These are phyloP conservation scores for Donacobius atricapilla DNA, from an alignment of 2,113 vertebrate genomes.

Conservation along the genomic window DNA sequence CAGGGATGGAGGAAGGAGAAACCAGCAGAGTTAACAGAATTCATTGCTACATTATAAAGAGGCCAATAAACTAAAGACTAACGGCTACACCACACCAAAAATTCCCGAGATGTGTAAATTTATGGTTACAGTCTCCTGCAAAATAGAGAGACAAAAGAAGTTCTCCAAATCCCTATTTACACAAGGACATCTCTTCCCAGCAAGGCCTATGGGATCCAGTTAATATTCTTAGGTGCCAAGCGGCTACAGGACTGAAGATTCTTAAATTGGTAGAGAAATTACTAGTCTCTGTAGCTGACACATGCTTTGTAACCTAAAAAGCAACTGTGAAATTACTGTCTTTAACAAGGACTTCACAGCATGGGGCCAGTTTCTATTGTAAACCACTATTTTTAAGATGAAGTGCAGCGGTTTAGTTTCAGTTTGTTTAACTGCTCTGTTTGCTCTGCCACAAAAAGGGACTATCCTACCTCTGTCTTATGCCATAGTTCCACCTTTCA, in stretches of 20 bases:
- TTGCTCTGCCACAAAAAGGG: background rate
- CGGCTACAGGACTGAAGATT: background rate
- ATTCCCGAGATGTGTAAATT: background rate
- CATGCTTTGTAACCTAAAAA: background rate
- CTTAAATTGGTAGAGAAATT: constrained; percentile 33
- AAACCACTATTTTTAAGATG: background rate
- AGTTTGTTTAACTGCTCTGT: background rate
- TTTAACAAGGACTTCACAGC: background rate
- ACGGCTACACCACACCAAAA: background rate
- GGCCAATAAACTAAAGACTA: background rate
- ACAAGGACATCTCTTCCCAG: constrained; percentile 6
- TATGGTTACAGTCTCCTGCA: background rate
- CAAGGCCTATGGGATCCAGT: background rate
- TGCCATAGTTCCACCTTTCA: background rate
- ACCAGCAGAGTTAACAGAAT: background rate
- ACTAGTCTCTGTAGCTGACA: background rate
- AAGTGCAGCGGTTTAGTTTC: background rate
- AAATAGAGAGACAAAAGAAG: background rate
- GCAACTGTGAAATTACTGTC: constrained; percentile 29
- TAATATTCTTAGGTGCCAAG: background rate
- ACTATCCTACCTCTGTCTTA: background rate
- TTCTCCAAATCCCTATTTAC: background rate
- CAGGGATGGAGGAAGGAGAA: background rate
- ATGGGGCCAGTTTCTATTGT: background rate
- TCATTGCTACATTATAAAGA: background rate